Base-by-base conservation (phyloP, 2,797 vertebrate genomes). In the Chrosomus eos region DNA sequence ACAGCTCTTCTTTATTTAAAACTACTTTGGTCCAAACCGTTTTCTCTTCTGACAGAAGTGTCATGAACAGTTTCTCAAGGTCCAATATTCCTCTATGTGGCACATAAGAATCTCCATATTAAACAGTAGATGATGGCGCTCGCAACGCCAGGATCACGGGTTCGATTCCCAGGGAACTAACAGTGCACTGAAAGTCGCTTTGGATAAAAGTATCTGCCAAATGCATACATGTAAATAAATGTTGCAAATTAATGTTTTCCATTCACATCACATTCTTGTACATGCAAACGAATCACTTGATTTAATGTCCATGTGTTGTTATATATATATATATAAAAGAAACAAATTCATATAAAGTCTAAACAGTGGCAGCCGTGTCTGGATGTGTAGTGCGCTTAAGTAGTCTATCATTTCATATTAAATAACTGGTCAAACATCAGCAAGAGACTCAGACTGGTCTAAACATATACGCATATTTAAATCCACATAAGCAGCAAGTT, bases 231-330 rank as follows among this genome's bases (percentile, higher is more conserved):
- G 26, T 51, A 55, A 81, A 87, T 58, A 87, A 91, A 94, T 81
- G 60, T 73, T 53, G 43, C 31, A 55, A 81, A 88, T 60, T 86
- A 91, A 94, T 77, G 67, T 74, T 48, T 62, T 84, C 55, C 40
- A 40, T 19, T 21, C 10, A 23, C n/a, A 43, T 58, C 66, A 93
- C 92, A 90, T 91, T 92, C 95, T 93, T 94, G 90, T 91, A 94
- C 89, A 95, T 94, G 94, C 93, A 92, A 83, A 88, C 87, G 88
- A 90, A 91, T 87, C 53, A 77, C 51, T 62, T 89, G 88, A 91
- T 36, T 55, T 38, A 33, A 66, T 45, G 60, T 43, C n/a, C 18
- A 11, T 79, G 36, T 62, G 36, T 13, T 21, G 7, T 18, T 33
- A 19, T 45, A 48, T 48, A 28, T 13, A 23, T 7, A 23, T 70